Evolutionary conservation across 2,888 invertebrate species (phyloP).

Genomic region (Sturmia bella): DNA sequence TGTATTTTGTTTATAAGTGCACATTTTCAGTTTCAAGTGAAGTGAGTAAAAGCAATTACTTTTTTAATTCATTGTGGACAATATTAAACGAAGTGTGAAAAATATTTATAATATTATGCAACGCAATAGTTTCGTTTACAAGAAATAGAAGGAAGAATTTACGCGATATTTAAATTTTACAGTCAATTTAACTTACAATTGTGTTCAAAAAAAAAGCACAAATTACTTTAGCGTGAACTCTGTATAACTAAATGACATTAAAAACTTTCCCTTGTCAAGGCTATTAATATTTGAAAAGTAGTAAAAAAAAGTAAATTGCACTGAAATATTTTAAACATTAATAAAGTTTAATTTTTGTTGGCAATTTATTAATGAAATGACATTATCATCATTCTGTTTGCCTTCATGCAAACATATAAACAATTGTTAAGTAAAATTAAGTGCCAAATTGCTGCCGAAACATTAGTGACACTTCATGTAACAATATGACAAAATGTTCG

Average conservation of each 20-base stretch:
- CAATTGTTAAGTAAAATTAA: slow-evolving; percentile 19
- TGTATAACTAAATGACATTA: too few relatives aligned
- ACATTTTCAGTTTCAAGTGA: slow-evolving; percentile 25
- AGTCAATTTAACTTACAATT: slow-evolving; percentile 45
- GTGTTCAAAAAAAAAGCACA: not conserved
- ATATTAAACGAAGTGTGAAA: slow-evolving; percentile 60
- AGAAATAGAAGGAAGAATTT: slow-evolving; percentile 15
- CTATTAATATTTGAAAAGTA: too few relatives aligned
- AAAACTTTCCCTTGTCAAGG: too few relatives aligned
- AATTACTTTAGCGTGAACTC: too few relatives aligned
- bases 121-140: slow-evolving; percentile 32
- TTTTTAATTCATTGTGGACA: slow-evolving; percentile 61
- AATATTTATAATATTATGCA: slow-evolving; percentile 50
- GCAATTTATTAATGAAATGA: not conserved
- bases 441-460: slow-evolving; percentile 3
- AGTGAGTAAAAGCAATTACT: slow-evolving; percentile 41
- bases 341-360: not conserved
- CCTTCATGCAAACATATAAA: not conserved
- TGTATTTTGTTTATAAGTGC: slow-evolving; percentile 32
- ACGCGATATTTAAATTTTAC: slow-evolving; percentile 40
- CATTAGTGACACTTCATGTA: slow-evolving; percentile 65
- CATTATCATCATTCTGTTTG: slow-evolving; percentile 15
- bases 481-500: slow-evolving; percentile 13
- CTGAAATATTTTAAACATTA: not conserved
- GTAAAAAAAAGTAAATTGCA: too few relatives aligned